phyloP scores from a whole-genome alignment of 1,140 invertebrate genomes.

The Sipha flava region DNA sequence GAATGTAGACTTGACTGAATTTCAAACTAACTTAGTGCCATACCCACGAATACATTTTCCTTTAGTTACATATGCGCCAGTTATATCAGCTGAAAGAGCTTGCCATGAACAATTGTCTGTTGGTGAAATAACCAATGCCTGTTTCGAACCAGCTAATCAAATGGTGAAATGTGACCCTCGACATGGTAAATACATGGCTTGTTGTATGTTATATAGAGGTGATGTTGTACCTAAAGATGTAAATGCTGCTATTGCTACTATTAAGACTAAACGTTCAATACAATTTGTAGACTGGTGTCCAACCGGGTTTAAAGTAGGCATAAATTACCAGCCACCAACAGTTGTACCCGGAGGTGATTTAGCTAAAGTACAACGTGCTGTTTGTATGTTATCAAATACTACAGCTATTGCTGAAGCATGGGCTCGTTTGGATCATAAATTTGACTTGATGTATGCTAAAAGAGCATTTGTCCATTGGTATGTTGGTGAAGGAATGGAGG shows the following conservation, averaged over 20 bases:
- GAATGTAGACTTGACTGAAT: conserved; percentile 82
- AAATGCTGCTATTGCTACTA: conserved; percentile 72
- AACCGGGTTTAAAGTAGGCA: conserved; percentile 66
- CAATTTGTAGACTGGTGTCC: conserved; percentile 38
- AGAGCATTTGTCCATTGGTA: conserved; percentile 70
- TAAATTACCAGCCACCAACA: conserved; percentile 58
- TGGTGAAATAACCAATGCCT: conserved; percentile 82
- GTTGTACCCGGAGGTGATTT: conserved; percentile 70
- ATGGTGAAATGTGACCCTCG: conserved; percentile 90
- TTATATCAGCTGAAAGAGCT: conserved; percentile 78
- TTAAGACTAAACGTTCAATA: conserved; percentile 61
- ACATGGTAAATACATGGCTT: conserved; percentile 85
- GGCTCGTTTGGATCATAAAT: conserved; percentile 64
- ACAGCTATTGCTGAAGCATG: conserved; percentile 66
- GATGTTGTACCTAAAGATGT: conserved; percentile 70
- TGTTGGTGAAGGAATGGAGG: conserved; percentile 66
- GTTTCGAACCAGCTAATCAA: conserved; percentile 81
- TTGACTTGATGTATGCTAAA: conserved; percentile 72
- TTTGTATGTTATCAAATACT: conserved; percentile 66
- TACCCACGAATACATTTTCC: conserved; percentile 78
- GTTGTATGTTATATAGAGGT: conserved; percentile 65
- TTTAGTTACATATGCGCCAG: conserved; percentile 71
- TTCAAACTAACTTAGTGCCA: conserved; percentile 80
- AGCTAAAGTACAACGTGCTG: conserved; percentile 72
- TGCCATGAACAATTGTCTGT: conserved; percentile 74